A percentile compares a stretch with the other conserved stretches of the same genome.
These are phyloP conservation scores for Lophius piscatorius DNA, from an alignment of 2,113 vertebrate species.

Conservation along the genomic window DNA sequence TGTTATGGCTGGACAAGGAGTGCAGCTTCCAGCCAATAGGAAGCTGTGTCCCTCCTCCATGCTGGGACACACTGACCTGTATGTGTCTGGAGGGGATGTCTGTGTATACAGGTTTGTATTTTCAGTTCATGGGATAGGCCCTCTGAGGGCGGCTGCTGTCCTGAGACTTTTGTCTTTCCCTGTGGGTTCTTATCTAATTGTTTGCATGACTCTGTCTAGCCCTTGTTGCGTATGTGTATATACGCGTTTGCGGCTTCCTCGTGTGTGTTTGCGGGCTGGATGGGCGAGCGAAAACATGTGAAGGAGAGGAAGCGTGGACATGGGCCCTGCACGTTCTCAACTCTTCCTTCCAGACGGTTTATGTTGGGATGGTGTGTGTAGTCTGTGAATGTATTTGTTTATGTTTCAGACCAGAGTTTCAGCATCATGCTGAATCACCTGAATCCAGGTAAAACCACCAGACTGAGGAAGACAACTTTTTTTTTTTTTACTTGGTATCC, in stretches of 20 bases:
- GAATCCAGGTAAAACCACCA: no score
- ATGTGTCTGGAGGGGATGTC: conserved; percentile 51
- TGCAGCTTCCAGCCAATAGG: conserved; percentile 46
- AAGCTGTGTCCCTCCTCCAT: conserved; percentile 38
- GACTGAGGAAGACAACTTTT: no score
- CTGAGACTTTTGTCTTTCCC: conserved; percentile 14
- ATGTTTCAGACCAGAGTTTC: no score
- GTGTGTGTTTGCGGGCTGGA: conserved; percentile 7
- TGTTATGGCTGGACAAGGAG: conserved; percentile 56
- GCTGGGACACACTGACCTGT: conserved; percentile 27
- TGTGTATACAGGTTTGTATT: conserved; percentile 45
- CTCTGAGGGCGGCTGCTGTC: conserved; percentile 13
- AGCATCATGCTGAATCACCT: no score
- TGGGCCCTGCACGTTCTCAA: conserved; percentile 18
- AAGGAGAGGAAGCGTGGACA: conserved; percentile 11
- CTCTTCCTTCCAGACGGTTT: conserved; percentile 40
- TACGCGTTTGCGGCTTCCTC: conserved; percentile 4
- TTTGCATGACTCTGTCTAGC: conserved; percentile 34
- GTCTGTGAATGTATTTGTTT: conserved; percentile 22
- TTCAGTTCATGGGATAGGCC: conserved; percentile 15
- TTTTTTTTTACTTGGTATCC: no score
- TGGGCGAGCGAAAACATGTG: neutral
- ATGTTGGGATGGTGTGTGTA: conserved; percentile 24
- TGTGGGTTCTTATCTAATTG: conserved; percentile 20
- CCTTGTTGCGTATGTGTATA: conserved; percentile 23